Percentiles rank a stretch among this genome's conserved stretches.
Evolutionary conservation across 2,113 vertebrate species (phyloP).

Genomic region (Megaleporinus macrocephalus): DNA sequence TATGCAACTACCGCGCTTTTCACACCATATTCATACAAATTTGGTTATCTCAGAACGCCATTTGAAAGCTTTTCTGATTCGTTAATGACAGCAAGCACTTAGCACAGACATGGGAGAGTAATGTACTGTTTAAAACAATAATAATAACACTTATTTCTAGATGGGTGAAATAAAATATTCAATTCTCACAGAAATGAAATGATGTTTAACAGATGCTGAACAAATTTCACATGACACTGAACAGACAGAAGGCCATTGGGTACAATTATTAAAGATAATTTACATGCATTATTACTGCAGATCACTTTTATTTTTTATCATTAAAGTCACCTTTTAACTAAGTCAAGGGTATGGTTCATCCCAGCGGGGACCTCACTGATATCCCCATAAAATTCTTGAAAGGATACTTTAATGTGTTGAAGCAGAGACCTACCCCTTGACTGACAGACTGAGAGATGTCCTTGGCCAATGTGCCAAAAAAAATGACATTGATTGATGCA

Average conservation of each 20-base stretch:
- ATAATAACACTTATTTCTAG: background rate
- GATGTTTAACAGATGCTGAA: background rate
- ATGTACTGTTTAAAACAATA: background rate
- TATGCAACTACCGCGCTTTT: constrained; percentile 18
- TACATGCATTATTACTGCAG: background rate
- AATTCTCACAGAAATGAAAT: background rate
- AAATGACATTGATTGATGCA: constrained; percentile 57
- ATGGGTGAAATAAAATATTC: background rate
- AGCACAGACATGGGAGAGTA: constrained; percentile 15
- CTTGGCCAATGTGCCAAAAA: constrained; percentile 60
- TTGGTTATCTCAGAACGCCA: constrained; percentile 15
- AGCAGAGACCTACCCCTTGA: constrained; percentile 55
- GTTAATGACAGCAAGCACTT: background rate
- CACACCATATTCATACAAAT: constrained; percentile 19
- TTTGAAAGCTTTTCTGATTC: constrained; percentile 24
- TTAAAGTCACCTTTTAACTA: constrained; percentile 2
- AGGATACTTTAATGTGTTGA: constrained; percentile 16
- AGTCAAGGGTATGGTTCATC: constrained; percentile 19
- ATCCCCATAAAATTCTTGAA: constrained; percentile 19
- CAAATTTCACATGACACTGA: background rate
- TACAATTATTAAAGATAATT: constrained; percentile 18
- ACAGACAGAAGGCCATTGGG: background rate
- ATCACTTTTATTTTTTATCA: background rate
- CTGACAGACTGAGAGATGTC: constrained; percentile 59
- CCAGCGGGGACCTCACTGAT: background rate